phyloP scores from a whole-genome alignment of 2,888 invertebrate genomes.

The Acronicta leporina region DNA sequence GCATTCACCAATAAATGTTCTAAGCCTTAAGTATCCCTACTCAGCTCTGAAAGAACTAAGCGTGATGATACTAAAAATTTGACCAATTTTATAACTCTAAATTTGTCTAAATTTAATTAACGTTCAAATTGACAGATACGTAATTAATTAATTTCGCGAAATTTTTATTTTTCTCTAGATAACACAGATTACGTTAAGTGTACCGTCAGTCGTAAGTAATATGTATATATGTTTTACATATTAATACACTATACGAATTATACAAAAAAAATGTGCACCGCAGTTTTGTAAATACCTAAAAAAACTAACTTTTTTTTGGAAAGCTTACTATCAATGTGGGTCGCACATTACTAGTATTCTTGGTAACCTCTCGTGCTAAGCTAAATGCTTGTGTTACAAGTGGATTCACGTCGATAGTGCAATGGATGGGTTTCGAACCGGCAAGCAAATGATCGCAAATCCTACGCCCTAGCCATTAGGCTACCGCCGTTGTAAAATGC shows the following conservation, averaged over 20 bases:
- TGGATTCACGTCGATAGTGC: too few species aligned
- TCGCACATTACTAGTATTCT: too few species aligned
- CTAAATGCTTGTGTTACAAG: too few species aligned
- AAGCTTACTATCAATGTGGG: too few species aligned
- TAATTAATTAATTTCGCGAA: constrained; percentile 47
- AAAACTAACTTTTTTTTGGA: too few species aligned
- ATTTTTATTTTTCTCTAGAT: constrained; percentile 12
- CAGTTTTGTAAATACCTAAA: constrained; percentile 38
- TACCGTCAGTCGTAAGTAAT: constrained; percentile 52
- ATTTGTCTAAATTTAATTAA: constrained; percentile 65
- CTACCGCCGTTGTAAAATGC: too few species aligned
- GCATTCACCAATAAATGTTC: constrained; percentile 12
- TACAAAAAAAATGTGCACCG: constrained; percentile 35
- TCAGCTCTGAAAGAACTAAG: constrained; percentile 25
- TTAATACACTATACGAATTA: constrained; percentile 46
- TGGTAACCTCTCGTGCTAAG: too few species aligned
- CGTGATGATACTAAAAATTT: constrained; percentile 22
- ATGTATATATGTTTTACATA: constrained; percentile 51
- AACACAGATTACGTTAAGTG: constrained; percentile 49
- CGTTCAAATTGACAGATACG: constrained; percentile 71
- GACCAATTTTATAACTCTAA: constrained; percentile 45
- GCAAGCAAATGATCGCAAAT: too few species aligned
- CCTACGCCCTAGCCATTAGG: too few species aligned
- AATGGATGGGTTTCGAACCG: too few species aligned
- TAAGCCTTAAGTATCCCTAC: constrained; percentile 20